phyloP scores from a whole-genome alignment of 2,113 vertebrate genomes.

The Oncorhynchus mykiss region DNA sequence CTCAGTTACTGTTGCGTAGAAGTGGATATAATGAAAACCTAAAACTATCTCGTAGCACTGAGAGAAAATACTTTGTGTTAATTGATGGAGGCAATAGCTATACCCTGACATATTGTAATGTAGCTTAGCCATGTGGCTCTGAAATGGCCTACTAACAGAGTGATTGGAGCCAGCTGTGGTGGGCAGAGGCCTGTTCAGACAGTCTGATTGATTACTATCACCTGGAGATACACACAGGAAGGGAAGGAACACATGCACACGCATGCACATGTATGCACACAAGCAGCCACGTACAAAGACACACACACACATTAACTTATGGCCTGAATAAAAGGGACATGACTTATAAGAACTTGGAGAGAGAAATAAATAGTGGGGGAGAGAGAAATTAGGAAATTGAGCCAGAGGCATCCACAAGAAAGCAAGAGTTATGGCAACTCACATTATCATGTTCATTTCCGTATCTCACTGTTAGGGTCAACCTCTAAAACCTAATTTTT shows the following conservation, averaged over 20 bases:
- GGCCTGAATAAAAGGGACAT: constrained; percentile 17
- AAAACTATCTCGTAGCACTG: too few relatives aligned
- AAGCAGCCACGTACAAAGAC: not conserved
- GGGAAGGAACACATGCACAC: constrained; percentile 1
- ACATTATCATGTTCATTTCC: constrained; percentile 22
- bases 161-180: constrained; percentile 59
- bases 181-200: constrained; percentile 13
- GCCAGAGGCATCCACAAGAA: constrained; percentile 4
- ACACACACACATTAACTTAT: constrained; percentile 4
- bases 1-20: too few relatives aligned
- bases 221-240: constrained; percentile 34
- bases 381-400: constrained; percentile 17
- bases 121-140: constrained; percentile 36
- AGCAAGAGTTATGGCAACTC: constrained; percentile 2
- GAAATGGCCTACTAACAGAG: constrained; percentile 34
- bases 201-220: constrained; percentile 51
- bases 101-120: constrained; percentile 33
- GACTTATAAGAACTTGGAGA: constrained; percentile 18
- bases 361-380: constrained; percentile 17
- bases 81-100: too few relatives aligned
- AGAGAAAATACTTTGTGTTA: too few relatives aligned
- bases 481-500: constrained; percentile 22
- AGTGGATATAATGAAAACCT: too few relatives aligned
- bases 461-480: constrained; percentile 14
- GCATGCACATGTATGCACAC: not conserved